Conservation (phyloP, 2,113 vertebrate genomes). For the Phalacrocorax carbo region DNA sequence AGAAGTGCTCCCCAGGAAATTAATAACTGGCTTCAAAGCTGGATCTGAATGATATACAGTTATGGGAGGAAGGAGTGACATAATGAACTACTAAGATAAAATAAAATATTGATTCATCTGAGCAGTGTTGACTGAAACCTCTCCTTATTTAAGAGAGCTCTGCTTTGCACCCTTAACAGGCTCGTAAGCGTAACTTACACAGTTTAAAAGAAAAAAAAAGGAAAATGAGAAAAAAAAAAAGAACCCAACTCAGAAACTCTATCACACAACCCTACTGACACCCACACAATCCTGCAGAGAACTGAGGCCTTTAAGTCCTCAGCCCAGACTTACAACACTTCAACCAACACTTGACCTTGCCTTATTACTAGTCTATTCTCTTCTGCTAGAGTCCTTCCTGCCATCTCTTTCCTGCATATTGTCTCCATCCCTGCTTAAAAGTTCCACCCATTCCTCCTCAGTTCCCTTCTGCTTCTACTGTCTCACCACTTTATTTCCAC, state of each 20-base stretch:
- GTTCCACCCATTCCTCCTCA: not conserved
- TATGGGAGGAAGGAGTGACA: not conserved
- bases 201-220: not conserved
- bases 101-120: constrained; percentile 31
- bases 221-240: not conserved
- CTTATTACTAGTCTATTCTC: not conserved
- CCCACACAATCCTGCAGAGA: not conserved
- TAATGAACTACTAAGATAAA: constrained; percentile 9
- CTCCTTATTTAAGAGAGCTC: not conserved
- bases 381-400: not conserved
- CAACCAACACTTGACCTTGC: not conserved
- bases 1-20: constrained; percentile 43
- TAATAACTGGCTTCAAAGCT: constrained; percentile 30
- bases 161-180: not conserved
- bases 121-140: not conserved
- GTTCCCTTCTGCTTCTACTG: not conserved
- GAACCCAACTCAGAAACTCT: not conserved
- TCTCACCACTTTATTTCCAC: not conserved
- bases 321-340: not conserved
- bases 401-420: too few relatives aligned
- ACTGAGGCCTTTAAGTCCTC: not conserved
- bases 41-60: constrained; percentile 21
- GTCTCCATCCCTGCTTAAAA: not conserved
- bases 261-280: not conserved
- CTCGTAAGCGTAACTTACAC: not conserved